Conservation (phyloP, 2,797 vertebrate genomes). For the Bradypus variegatus region DNA sequence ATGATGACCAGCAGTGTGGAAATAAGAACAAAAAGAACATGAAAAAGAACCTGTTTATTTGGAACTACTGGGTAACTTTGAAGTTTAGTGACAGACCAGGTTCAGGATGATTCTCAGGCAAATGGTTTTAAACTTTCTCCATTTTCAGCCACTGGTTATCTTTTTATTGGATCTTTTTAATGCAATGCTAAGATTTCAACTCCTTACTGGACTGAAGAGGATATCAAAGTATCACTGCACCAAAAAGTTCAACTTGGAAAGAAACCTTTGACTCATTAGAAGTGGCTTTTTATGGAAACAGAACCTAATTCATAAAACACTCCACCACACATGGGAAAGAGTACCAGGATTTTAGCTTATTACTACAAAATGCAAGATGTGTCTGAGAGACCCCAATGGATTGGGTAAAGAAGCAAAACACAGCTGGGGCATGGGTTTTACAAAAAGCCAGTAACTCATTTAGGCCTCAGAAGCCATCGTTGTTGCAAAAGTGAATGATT, state of each 20-base stretch:
- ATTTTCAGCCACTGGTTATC: not conserved
- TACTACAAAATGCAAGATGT: not conserved
- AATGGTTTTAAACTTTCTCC: not conserved
- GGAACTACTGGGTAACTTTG: not conserved
- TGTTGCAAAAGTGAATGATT: not conserved
- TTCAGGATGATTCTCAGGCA: not conserved
- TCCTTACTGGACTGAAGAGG: not conserved
- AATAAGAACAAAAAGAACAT: not conserved
- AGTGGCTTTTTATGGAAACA: not conserved
- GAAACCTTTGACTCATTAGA: not conserved
- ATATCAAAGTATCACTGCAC: not conserved
- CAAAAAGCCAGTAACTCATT: not conserved
- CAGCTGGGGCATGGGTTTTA: not conserved
- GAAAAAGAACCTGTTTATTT: not conserved
- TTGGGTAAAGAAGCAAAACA: not conserved
- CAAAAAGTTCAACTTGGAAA: not conserved
- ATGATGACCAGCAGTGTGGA: not conserved
- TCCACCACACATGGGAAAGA: not conserved
- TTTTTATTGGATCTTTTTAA: not conserved
- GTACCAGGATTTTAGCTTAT: not conserved
- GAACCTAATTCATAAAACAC: not conserved
- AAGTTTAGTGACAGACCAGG: not conserved
- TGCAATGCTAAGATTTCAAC: not conserved
- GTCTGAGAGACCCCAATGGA: not conserved
- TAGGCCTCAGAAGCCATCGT: not conserved